Conservation (phyloP, 2,888 invertebrate genomes). For the Noctua janthe region DNA sequence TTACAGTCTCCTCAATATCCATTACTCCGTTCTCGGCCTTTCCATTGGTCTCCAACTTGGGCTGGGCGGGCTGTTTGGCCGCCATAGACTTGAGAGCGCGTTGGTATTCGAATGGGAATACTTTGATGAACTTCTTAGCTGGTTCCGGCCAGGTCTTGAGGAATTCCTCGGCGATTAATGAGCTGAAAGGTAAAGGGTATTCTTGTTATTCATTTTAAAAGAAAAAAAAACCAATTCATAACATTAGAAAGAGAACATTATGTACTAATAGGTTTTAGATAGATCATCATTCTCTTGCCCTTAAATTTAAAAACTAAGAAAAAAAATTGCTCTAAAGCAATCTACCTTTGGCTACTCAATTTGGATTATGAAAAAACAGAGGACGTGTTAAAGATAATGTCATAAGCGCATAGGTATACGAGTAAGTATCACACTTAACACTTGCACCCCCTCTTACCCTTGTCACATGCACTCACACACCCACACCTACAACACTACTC, state of each 20-base stretch:
- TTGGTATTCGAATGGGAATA: conserved; percentile 99
- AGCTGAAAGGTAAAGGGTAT: conserved; percentile 80
- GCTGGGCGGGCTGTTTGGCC: conserved; percentile 66
- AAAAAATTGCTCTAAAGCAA: too few species aligned
- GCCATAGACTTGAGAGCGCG: conserved; percentile 94
- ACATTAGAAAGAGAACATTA: neutral
- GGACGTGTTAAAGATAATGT: too few species aligned
- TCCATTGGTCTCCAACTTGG: conserved; percentile 77
- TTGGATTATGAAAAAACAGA: too few species aligned
- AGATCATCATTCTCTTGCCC: neutral
- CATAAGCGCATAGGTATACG: too few species aligned
- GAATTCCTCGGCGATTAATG: conserved; percentile 94
- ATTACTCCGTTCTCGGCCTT: conserved; percentile 86
- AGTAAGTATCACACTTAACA: too few species aligned
- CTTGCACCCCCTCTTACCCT: too few species aligned
- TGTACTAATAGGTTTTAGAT: neutral
- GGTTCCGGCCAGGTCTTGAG: conserved; percentile 95
- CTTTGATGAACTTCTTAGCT: conserved; percentile 96
- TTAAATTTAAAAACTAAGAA: too few species aligned
- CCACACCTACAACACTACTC: too few species aligned
- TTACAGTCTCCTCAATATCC: conserved; percentile 97
- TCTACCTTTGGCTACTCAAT: too few species aligned
- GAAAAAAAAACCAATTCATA: neutral
- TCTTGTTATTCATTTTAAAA: neutral
- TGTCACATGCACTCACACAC: too few species aligned